Evolutionary conservation across 2,113 vertebrate genomes (phyloP).

Genomic region (Eublepharis macularius): DNA sequence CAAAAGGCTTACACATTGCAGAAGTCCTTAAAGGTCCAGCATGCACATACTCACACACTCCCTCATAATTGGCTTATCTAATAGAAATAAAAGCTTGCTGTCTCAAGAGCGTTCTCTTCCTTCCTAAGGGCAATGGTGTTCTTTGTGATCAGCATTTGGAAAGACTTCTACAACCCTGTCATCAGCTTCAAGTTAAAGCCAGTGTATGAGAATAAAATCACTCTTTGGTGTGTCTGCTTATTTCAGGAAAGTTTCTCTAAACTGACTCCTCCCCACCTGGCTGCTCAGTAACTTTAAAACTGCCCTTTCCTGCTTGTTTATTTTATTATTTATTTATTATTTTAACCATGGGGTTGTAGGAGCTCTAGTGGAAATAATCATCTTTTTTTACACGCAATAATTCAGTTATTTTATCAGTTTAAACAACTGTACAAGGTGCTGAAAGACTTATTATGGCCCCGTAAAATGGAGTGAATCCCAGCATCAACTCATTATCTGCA

Average conservation of each 20-base stretch:
- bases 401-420: neutral
- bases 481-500: slow-evolving; percentile 15
- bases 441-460: neutral
- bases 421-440: slow-evolving; percentile 15
- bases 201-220: neutral
- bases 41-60: too few relatives aligned
- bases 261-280: neutral
- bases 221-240: accelerated
- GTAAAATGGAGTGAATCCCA: slow-evolving; percentile 16
- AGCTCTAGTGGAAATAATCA: neutral
- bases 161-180: accelerated
- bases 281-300: neutral
- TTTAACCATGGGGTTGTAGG: neutral
- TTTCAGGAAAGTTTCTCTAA: neutral
- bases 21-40: too few relatives aligned
- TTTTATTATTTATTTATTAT: too few relatives aligned
- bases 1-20: too few relatives aligned
- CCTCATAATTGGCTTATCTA: neutral
- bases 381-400: slow-evolving; percentile 29
- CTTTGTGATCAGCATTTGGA: neutral
- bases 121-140: neutral
- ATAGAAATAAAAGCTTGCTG: neutral
- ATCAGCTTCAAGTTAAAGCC: neutral
- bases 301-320: neutral
- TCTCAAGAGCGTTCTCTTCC: neutral